A percentile compares a stretch with the other conserved stretches of the same genome.
Evolutionary conservation across 2,797 vertebrate species (phyloP).

Genomic region (Myotis daubentonii): DNA sequence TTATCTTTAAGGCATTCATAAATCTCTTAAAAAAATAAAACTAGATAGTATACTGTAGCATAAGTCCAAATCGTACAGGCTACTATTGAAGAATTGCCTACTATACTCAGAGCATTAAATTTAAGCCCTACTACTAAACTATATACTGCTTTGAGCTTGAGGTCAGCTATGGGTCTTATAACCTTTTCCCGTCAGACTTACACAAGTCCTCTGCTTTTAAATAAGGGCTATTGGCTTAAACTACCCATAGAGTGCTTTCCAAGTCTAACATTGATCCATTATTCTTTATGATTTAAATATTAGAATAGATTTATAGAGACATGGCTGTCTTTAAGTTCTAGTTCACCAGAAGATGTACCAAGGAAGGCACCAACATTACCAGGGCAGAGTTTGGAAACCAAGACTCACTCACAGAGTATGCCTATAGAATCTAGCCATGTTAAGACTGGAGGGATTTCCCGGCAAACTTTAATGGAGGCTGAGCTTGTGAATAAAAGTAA

Average conservation of each 20-base stretch:
- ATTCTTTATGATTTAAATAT: not conserved
- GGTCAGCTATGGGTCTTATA: not conserved
- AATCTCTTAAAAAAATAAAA: conserved; percentile 28
- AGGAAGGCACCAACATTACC: not conserved
- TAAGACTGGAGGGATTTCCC: not conserved
- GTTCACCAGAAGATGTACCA: not conserved
- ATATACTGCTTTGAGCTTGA: not conserved
- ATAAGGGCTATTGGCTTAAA: not conserved
- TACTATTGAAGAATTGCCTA: not conserved
- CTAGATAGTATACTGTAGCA: not conserved
- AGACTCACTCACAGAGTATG: not conserved
- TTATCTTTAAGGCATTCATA: not conserved
- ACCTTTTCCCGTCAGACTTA: not conserved
- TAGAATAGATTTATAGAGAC: not conserved
- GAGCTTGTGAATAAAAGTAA: not conserved
- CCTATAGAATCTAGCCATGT: not conserved
- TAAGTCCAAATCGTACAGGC: not conserved
- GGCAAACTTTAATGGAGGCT: not conserved
- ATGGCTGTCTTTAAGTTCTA: not conserved
- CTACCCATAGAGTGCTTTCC: not conserved
- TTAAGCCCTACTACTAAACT: not conserved
- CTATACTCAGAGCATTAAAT: not conserved
- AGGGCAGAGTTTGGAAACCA: not conserved
- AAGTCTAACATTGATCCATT: not conserved
- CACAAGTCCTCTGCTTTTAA: not conserved